Evolutionary conservation across 2,888 invertebrate genomes (phyloP).

Genomic region (Nymphalis urticae): DNA sequence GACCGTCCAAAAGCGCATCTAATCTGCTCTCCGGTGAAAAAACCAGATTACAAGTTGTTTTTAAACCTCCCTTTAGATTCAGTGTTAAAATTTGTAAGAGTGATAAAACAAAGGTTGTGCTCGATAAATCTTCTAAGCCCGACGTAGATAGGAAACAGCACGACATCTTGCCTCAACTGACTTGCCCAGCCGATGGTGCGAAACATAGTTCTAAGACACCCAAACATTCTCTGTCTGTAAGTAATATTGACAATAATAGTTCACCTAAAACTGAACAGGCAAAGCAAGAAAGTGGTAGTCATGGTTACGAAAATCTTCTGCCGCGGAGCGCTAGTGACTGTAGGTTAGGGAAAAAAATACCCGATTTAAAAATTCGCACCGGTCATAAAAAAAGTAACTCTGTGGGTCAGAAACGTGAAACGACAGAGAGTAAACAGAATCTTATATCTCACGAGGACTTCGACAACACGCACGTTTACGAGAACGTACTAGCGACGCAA

Average conservation of each 20-base stretch:
- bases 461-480: constrained; percentile 71
- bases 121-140: constrained; percentile 81
- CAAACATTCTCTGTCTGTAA: constrained; percentile 61
- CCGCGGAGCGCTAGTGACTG: constrained; percentile 75
- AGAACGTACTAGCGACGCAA: constrained; percentile 60
- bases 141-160: constrained; percentile 69
- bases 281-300: constrained; percentile 52
- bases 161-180: constrained; percentile 53
- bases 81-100: constrained; percentile 89
- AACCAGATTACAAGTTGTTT: constrained; percentile 91
- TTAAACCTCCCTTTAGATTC: constrained; percentile 93
- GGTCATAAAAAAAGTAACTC: constrained; percentile 77
- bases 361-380: constrained; percentile 56
- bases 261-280: constrained; percentile 54
- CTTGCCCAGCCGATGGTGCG: constrained; percentile 52
- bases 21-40: constrained; percentile 85
- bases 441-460: constrained; percentile 69
- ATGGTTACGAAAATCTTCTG: constrained; percentile 70
- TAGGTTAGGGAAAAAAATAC: constrained; percentile 62
- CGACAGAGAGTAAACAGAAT: constrained; percentile 76
- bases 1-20: constrained; percentile 86
- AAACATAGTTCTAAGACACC: constrained; percentile 59
- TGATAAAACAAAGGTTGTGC: constrained; percentile 84
- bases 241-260: constrained; percentile 47
- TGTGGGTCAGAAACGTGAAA: constrained; percentile 70